Conservation (phyloP, 2,113 vertebrate genomes). For the Paradisaea rubra region DNA sequence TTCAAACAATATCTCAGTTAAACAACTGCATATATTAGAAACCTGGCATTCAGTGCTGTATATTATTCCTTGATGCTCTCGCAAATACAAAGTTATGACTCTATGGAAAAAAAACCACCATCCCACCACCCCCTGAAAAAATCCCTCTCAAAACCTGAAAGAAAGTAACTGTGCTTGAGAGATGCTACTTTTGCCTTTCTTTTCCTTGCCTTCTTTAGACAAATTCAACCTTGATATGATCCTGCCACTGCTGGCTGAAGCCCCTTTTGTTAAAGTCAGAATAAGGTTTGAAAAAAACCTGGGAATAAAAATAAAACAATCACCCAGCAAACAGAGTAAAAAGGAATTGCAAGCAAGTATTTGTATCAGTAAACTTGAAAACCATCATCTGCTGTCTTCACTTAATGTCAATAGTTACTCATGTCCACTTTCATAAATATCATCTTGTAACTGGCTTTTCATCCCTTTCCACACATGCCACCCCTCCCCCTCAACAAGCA, state of each 20-base stretch:
- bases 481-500: neutral
- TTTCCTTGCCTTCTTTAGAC: neutral
- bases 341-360: conserved; percentile 16
- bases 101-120: fast-evolving
- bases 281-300: neutral
- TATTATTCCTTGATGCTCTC: neutral
- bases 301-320: conserved; percentile 32
- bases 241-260: neutral
- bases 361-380: conserved; percentile 45
- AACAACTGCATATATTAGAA: neutral
- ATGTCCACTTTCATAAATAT: conserved; percentile 30
- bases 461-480: neutral
- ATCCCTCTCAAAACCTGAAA: neutral
- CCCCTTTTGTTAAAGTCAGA: conserved; percentile 10
- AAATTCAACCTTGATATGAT: neutral
- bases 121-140: fast-evolving
- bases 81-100: neutral
- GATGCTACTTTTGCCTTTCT: neutral
- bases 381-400: conserved; percentile 37
- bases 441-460: neutral
- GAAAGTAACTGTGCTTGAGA: neutral
- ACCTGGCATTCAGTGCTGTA: neutral
- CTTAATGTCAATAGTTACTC: conserved; percentile 39
- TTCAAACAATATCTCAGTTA: neutral
- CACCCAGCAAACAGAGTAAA: conserved; percentile 3